Base-by-base conservation (phyloP, 2,113 vertebrate genomes). In the Corythoichthys intestinalis region DNA sequence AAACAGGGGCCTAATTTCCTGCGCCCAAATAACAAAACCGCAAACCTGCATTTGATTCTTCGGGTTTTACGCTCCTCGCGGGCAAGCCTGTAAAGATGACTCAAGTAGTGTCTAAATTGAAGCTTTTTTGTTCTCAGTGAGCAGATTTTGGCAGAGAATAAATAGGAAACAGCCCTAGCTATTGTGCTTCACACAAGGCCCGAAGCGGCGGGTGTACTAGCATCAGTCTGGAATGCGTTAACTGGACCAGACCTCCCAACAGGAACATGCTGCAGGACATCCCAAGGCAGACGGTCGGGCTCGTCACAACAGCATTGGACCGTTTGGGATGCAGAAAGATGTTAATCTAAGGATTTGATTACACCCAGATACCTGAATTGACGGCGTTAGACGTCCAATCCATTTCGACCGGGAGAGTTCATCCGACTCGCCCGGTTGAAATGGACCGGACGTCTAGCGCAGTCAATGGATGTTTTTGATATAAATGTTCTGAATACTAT, bases 161-260 rank as follows among this genome's bases (percentile, higher is more conserved):
- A 72, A 74, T 78, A 17, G 71, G 73, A 69, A 65, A 54, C 66
- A 65, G 72, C 47, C 66, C 56, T 58, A 63, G 67, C 35, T 48
- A 41, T 50, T 65, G 20, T 12, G 34, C 39, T 66, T 77, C 9
- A 49, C 37, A 58, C 52, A 47, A 10, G 39, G 59, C 59, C 39
- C 57, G 37, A 74, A 76, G 14, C 50, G 38, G 12, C 3, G 15
- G 67, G 4, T 35, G 6, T 28, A 65, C 60, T 15, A 38, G 72
- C 2, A 58, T 80, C n/a, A 61, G 48, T 35, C 3, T 20, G 59
- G 59, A 20, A 15, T 10, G 53, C 20, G 39, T 44, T 44, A 44
- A 71, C 78, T 80, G 66, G 65, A 65, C 59, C 41, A 52, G 70
- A 81, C 65, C 69, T 83, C 63, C 75, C 75, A 77, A 69, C 77